A percentile compares a stretch with the other conserved stretches of the same genome.
phyloP scores from a whole-genome alignment of 2,797 vertebrate species.

The Acropternis orthonyx region DNA sequence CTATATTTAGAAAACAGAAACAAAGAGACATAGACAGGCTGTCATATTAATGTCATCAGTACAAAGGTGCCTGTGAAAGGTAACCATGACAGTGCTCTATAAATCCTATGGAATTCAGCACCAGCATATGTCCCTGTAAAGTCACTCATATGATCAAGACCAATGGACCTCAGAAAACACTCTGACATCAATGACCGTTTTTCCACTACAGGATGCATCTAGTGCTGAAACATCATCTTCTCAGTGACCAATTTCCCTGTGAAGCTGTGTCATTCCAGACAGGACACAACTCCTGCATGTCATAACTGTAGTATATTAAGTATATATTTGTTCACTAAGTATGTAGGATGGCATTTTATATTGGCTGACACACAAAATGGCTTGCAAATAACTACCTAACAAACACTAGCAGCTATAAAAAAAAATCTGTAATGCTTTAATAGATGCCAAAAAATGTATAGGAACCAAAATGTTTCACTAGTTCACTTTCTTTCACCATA shows the following conservation, averaged over 20 bases:
- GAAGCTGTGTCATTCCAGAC: background rate
- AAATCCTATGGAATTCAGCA: background rate
- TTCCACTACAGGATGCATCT: background rate
- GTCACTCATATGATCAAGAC: background rate
- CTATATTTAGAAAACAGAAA: conserved; percentile 38
- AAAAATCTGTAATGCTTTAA: background rate
- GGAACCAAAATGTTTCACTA: background rate
- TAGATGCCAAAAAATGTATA: background rate
- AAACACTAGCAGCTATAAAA: background rate
- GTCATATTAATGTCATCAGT: background rate
- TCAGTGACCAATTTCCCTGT: background rate
- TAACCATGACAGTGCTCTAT: rapidly evolving
- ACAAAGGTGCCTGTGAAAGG: background rate
- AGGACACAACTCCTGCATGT: background rate
- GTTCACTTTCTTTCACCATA: background rate
- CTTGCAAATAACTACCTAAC: background rate
- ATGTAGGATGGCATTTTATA: background rate
- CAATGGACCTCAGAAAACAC: background rate
- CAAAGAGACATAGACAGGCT: background rate
- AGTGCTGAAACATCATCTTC: background rate
- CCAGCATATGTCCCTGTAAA: rapidly evolving
- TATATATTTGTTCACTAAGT: background rate
- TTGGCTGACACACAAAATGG: background rate
- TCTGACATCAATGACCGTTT: background rate
- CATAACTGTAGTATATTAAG: background rate